phyloP scores from a whole-genome alignment of 2,113 vertebrate genomes.

The Trogon melanurus region DNA sequence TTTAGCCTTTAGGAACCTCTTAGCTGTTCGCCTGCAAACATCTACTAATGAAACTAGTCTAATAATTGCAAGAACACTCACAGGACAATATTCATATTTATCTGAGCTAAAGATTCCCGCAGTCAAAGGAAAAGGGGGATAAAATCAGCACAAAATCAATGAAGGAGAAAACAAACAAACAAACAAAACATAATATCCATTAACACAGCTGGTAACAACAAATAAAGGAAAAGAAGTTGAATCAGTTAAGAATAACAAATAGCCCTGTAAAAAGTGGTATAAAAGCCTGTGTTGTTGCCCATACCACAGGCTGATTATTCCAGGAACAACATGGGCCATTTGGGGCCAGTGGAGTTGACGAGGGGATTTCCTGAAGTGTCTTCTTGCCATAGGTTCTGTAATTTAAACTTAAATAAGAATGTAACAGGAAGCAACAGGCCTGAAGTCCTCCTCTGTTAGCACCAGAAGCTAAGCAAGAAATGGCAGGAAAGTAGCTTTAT shows the following conservation, averaged over 20 bases:
- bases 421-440: not conserved
- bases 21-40: not conserved
- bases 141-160: not conserved
- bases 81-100: not conserved
- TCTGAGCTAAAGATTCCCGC: not conserved
- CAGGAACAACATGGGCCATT: not conserved
- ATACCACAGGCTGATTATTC: not conserved
- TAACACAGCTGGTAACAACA: not conserved
- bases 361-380: not conserved
- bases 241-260: not conserved
- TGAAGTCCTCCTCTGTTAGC: not conserved
- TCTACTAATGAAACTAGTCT: not conserved
- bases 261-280: not conserved
- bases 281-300: not conserved
- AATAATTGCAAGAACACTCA: not conserved
- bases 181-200: accelerated
- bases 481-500: not conserved
- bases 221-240: not conserved
- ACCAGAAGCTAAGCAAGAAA: not conserved
- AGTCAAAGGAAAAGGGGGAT: not conserved
- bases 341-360: not conserved
- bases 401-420: not conserved
- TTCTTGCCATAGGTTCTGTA: not conserved
- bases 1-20: not conserved
- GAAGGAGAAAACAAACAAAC: not conserved